Conservation (phyloP, 2,113 vertebrate genomes). For the Bombycilla garrulus region DNA sequence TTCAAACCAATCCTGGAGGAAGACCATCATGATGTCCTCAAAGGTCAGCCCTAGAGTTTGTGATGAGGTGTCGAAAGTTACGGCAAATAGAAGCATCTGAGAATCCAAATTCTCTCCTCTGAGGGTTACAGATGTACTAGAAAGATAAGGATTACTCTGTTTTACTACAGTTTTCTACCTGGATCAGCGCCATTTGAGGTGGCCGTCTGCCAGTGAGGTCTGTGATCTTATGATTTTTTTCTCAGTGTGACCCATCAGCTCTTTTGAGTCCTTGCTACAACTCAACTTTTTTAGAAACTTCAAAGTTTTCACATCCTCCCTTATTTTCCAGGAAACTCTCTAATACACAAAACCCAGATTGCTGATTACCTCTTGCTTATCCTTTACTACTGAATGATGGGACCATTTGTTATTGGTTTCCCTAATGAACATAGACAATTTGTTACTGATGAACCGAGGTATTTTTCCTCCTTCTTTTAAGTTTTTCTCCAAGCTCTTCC, state of each 20-base stretch:
- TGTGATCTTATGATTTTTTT: slow-evolving; percentile 32
- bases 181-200: neutral
- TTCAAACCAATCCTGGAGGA: neutral
- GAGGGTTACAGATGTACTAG: neutral
- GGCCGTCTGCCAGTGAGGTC: slow-evolving; percentile 5
- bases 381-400: neutral
- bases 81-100: neutral
- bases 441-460: neutral
- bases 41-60: neutral
- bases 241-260: slow-evolving; percentile 17
- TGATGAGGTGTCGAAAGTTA: neutral
- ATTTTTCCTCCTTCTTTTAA: neutral
- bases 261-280: neutral
- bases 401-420: neutral
- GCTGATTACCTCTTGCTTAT: neutral
- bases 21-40: neutral
- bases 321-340: neutral
- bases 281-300: neutral
- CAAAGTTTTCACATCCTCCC: neutral
- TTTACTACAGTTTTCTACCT: neutral
- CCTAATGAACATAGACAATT: neutral
- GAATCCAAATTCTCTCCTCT: neutral
- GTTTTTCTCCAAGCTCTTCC: neutral
- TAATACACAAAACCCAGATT: neutral
- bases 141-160: neutral